These are phyloP conservation scores for Gryllus bimaculatus DNA, from an alignment of 1,140 invertebrate genomes.

Conservation along the genomic window DNA sequence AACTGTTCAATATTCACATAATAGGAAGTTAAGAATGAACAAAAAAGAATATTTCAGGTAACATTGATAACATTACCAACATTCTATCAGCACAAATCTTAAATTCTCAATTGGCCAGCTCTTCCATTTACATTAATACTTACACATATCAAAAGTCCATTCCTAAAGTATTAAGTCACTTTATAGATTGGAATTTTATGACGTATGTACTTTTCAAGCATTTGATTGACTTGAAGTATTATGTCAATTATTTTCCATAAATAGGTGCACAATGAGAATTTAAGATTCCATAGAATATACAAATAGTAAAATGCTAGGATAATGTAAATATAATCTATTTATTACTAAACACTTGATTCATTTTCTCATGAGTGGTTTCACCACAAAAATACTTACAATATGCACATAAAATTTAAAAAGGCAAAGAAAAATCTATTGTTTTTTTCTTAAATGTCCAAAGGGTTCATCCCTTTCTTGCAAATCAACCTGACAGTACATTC, in stretches of 20 bases:
- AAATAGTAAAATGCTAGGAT: neutral
- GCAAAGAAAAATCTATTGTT: slow-evolving; percentile 8
- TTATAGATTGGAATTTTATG: too few relatives aligned
- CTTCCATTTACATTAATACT: neutral
- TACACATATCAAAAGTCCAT: too few relatives aligned
- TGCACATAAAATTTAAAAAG: neutral
- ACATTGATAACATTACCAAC: neutral
- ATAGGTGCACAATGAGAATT: slow-evolving; percentile 2
- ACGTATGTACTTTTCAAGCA: too few relatives aligned
- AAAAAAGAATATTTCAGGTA: neutral
- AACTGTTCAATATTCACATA: neutral
- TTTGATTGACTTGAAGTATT: too few relatives aligned
- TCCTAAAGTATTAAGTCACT: too few relatives aligned
- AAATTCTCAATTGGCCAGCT: neutral
- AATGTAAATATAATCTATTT: slow-evolving; percentile 8
- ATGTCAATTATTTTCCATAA: too few relatives aligned
- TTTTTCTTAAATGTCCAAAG: slow-evolving; percentile 11
- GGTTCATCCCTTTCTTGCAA: slow-evolving; percentile 19
- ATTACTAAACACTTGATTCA: slow-evolving; percentile 1
- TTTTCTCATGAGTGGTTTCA: slow-evolving; percentile 10
- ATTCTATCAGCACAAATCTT: neutral
- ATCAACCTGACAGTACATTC: slow-evolving; percentile 8
- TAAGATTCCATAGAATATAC: slow-evolving; percentile 7
- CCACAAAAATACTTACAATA: neutral
- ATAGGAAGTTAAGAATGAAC: neutral